Conservation (phyloP, 1,140 invertebrate species). For the Thalassaphorura encarpata region DNA sequence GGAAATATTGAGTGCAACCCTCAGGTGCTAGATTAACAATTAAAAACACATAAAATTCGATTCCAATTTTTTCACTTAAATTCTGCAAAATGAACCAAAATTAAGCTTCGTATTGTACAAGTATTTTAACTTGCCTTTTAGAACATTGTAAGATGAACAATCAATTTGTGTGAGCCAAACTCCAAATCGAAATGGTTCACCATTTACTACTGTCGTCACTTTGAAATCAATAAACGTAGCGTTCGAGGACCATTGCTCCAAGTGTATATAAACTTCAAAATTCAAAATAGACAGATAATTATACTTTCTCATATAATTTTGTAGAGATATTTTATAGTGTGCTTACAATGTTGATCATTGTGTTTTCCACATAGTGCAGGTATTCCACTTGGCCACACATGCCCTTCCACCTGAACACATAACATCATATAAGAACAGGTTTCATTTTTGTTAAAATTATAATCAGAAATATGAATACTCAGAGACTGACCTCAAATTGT, state of each 20-base stretch:
- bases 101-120: not conserved
- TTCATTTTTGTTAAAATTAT: no score
- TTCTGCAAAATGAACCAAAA: not conserved
- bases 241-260: conserved; percentile 28
- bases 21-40: conserved; percentile 31
- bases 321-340: not conserved
- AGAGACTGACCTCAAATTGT: conserved; percentile 20
- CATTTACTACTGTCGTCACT: conserved; percentile 14
- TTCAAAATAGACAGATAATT: conserved; percentile 8
- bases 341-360: conserved; percentile 32
- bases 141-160: conserved; percentile 26
- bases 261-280: conserved; percentile 32
- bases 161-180: conserved; percentile 32
- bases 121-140: conserved; percentile 22
- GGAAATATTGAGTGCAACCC: conserved; percentile 35
- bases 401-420: no score
- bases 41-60: not conserved
- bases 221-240: conserved; percentile 26
- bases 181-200: conserved; percentile 27
- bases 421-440: no score
- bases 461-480: no score
- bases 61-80: not conserved
- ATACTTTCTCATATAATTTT: not conserved
- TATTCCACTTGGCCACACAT: conserved; percentile 28
- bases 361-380: conserved; percentile 30